phyloP scores from a whole-genome alignment of 2,113 vertebrate genomes.

The Ellobius talpinus region DNA sequence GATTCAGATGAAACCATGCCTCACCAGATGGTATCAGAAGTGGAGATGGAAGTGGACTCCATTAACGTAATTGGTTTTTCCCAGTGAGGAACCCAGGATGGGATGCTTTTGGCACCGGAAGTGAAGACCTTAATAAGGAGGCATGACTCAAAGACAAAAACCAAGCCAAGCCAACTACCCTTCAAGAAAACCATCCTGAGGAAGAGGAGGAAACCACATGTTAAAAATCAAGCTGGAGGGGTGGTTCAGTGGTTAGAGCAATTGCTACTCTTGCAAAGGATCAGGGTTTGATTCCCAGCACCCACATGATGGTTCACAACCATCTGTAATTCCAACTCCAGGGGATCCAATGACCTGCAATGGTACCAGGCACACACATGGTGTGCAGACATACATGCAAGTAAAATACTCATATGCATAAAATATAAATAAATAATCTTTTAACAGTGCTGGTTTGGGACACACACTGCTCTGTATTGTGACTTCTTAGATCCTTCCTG shows the following conservation, averaged over 20 bases:
- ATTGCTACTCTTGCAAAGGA: not conserved
- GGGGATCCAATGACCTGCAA: not conserved
- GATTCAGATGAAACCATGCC: not conserved
- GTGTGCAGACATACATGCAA: not conserved
- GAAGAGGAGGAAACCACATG: not conserved
- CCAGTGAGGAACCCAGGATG: not conserved
- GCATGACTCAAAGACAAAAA: not conserved
- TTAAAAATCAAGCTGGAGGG: not conserved
- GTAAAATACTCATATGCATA: not conserved
- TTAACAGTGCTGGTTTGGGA: not conserved
- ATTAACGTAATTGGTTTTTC: not conserved
- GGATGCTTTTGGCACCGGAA: not conserved
- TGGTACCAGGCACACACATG: not conserved
- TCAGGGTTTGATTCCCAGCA: not conserved
- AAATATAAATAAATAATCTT: not conserved
- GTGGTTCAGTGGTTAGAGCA: not conserved
- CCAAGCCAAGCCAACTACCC: not conserved
- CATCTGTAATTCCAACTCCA: not conserved
- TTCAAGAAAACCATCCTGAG: not conserved
- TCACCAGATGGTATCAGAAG: not conserved
- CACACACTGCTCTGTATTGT: not conserved
- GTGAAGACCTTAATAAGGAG: not conserved
- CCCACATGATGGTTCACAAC: not conserved
- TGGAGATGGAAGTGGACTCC: not conserved
- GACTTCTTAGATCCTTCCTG: not conserved